phyloP scores from a whole-genome alignment of 2,888 invertebrate species.

The Linyphia triangularis region DNA sequence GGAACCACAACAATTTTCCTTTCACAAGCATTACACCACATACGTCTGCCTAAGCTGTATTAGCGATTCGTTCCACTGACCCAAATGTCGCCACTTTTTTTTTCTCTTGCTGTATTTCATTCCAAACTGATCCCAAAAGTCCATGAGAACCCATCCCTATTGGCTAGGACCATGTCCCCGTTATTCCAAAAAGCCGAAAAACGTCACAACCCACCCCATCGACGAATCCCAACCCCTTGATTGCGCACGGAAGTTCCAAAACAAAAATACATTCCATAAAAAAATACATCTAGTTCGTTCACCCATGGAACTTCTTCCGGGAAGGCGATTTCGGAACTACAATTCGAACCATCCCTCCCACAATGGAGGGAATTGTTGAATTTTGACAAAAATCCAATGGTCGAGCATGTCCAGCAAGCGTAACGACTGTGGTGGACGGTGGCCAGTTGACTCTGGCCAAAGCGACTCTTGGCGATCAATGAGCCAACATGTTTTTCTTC shows the following conservation, averaged over 20 bases:
- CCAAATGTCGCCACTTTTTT: constrained; percentile 46
- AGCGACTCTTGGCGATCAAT: constrained; percentile 29
- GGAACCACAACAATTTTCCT: constrained; percentile 61
- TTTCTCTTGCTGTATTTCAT: constrained; percentile 3
- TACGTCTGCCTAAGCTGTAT: constrained; percentile 29
- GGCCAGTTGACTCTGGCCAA: constrained; percentile 28
- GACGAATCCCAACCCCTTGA: constrained; percentile 27
- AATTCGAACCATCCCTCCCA: constrained; percentile 31
- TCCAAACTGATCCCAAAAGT: constrained; percentile 10
- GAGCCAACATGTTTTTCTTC: constrained; percentile 67
- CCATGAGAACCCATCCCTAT: constrained; percentile 48
- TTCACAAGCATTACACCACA: constrained; percentile 57
- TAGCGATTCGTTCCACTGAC: constrained; percentile 59
- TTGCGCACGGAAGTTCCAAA: constrained; percentile 58
- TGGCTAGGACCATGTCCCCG: constrained; percentile 46
- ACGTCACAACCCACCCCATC: constrained; percentile 28
- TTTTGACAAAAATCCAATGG: constrained; percentile 62
- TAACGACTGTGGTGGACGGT: constrained; percentile 58
- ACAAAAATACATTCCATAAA: constrained; percentile 45
- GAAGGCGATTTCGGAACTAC: constrained; percentile 58
- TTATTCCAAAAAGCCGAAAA: constrained; percentile 22
- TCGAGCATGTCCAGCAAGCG: constrained; percentile 57
- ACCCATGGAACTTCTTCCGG: constrained; percentile 66
- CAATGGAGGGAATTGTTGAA: constrained; percentile 49
- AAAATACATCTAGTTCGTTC: constrained; percentile 62